Evolutionary conservation across 2,888 invertebrate species (phyloP).

Genomic region (Tetragonisca angustula): DNA sequence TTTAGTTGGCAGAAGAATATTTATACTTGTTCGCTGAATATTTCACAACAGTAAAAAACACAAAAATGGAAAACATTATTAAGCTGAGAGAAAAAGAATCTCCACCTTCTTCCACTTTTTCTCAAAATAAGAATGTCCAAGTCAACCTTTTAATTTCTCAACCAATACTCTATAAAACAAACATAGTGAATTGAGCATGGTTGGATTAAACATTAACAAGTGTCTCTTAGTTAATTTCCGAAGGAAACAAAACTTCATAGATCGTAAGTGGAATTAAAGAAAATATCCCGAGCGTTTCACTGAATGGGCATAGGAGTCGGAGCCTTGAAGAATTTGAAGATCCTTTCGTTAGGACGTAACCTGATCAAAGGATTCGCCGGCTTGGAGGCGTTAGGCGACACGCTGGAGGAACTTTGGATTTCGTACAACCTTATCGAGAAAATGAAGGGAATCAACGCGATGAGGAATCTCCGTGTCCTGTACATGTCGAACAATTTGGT

Average conservation of each 20-base stretch:
- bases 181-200: too few relatives aligned
- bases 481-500: constrained; percentile 94
- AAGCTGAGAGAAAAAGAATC: too few relatives aligned
- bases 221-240: background rate
- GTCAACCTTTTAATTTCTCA: too few relatives aligned
- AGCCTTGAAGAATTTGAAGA: constrained; percentile 91
- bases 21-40: too few relatives aligned
- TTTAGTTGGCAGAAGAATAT: too few relatives aligned
- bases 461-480: constrained; percentile 92
- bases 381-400: constrained; percentile 93
- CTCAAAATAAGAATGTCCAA: too few relatives aligned
- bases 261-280: background rate
- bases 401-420: constrained; percentile 96
- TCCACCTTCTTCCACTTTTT: too few relatives aligned
- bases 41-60: too few relatives aligned
- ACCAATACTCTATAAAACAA: too few relatives aligned
- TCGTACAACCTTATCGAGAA: constrained; percentile 97
- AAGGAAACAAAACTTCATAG: too few relatives aligned
- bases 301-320: constrained; percentile 87
- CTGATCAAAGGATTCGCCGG: constrained; percentile 95
- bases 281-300: background rate
- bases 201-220: too few relatives aligned
- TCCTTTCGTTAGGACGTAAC: constrained; percentile 94
- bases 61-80: too few relatives aligned
- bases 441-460: constrained; percentile 92